phyloP scores from a whole-genome alignment of 2,113 vertebrate genomes.

The Laticauda laticaudata region DNA sequence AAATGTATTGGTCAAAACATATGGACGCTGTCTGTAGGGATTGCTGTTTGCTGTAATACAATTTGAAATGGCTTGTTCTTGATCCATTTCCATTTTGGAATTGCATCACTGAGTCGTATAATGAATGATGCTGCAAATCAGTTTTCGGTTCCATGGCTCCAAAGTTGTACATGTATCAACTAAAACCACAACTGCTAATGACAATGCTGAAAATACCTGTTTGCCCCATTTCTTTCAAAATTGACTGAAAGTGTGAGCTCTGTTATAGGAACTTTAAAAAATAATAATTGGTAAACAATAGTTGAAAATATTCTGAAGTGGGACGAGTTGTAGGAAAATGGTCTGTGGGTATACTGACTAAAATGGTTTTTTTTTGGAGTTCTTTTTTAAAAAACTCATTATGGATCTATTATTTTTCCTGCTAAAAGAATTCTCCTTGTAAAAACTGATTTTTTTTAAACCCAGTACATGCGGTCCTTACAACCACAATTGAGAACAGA shows the following conservation, averaged over 20 bases:
- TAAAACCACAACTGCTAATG: background rate
- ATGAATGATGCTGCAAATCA: background rate
- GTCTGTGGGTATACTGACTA: background rate
- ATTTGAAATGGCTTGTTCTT: background rate
- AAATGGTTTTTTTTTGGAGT: background rate
- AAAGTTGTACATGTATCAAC: background rate
- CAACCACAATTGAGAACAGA: background rate
- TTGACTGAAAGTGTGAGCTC: background rate
- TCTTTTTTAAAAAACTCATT: background rate
- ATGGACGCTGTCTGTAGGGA: background rate
- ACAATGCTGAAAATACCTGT: background rate
- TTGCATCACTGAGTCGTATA: background rate
- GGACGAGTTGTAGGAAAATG: background rate
- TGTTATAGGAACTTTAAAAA: background rate
- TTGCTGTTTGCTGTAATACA: background rate
- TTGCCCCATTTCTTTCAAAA: background rate
- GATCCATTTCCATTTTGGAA: background rate
- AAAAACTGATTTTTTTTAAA: background rate
- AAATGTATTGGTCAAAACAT: background rate
- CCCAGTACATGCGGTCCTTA: background rate
- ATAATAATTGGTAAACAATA: background rate
- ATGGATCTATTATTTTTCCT: background rate
- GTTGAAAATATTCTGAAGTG: background rate
- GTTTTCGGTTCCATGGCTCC: background rate
- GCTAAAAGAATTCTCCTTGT: background rate